These are phyloP conservation scores for Anabacerthia variegaticeps DNA, from an alignment of 2,797 vertebrate species.

Conservation along the genomic window DNA sequence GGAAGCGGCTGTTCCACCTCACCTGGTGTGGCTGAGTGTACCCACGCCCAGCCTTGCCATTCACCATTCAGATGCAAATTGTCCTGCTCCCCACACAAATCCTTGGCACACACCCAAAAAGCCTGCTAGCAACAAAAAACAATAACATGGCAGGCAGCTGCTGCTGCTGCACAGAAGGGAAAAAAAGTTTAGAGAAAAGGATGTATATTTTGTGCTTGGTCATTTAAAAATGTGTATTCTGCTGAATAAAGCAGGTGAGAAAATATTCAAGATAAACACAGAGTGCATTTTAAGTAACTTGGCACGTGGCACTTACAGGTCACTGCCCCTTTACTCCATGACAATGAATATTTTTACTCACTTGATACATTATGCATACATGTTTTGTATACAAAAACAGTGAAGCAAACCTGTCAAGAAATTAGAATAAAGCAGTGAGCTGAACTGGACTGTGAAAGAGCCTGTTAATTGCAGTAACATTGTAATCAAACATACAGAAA, in stretches of 20 bases:
- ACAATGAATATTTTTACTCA: background rate
- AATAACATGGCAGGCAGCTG: conserved; percentile 35
- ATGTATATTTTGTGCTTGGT: conserved; percentile 1
- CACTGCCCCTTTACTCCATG: background rate
- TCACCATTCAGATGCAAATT: conserved; percentile 50
- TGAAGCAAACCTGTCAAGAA: background rate
- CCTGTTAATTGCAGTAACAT: background rate
- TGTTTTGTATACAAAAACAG: background rate
- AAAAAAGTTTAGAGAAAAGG: background rate
- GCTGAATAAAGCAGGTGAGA: background rate
- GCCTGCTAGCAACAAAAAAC: conserved; percentile 7
- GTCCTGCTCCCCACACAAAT: background rate
- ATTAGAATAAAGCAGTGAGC: background rate
- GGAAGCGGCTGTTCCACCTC: conserved; percentile 39
- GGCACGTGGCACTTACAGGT: background rate
- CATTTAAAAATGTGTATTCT: background rate
- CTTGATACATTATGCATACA: background rate
- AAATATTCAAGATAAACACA: background rate
- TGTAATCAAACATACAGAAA: background rate
- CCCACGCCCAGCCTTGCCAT: background rate
- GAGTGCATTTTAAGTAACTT: background rate
- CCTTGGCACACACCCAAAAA: conserved; percentile 12
- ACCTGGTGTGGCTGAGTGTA: conserved; percentile 35
- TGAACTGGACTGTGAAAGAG: background rate
- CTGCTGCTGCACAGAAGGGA: background rate